These are phyloP conservation scores for Catocala nupta DNA, from an alignment of 2,888 invertebrate genomes.

Conservation along the genomic window DNA sequence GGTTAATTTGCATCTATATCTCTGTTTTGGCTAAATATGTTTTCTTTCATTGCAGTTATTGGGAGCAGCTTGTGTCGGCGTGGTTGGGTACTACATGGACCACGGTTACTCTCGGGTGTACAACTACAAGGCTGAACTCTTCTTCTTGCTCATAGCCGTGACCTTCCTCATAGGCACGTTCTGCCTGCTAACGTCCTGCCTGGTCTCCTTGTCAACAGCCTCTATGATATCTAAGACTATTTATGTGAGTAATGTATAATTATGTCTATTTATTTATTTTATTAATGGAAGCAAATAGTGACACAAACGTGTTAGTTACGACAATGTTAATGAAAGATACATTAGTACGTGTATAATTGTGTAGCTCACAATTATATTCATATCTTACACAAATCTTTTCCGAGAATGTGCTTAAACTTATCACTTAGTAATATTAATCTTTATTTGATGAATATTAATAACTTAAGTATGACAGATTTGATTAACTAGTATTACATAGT, in stretches of 20 bases:
- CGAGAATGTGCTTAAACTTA: no score
- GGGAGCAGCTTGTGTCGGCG: constrained; percentile 91
- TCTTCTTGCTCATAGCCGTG: constrained; percentile 91
- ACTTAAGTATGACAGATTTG: no score
- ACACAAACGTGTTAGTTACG: no score
- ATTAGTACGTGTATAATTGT: no score
- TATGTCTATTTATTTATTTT: background rate
- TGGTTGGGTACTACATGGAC: constrained; percentile 88
- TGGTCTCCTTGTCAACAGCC: constrained; percentile 94
- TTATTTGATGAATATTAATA: no score
- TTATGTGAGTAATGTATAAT: constrained; percentile 88
- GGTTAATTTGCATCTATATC: no score
- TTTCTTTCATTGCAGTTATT: constrained; percentile 88
- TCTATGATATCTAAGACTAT: constrained; percentile 94
- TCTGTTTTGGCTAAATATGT: background rate
- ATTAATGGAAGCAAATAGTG: no score
- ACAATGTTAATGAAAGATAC: no score
- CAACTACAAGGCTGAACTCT: constrained; percentile 86
- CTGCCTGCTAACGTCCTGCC: constrained; percentile 90
- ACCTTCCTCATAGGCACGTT: constrained; percentile 94
- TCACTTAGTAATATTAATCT: no score
- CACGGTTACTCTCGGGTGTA: constrained; percentile 64
- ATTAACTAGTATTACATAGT: no score
- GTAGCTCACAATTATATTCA: no score
- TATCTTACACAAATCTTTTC: no score